phyloP scores from a whole-genome alignment of 1,140 invertebrate species.

The Mizuhopecten yessoensis region DNA sequence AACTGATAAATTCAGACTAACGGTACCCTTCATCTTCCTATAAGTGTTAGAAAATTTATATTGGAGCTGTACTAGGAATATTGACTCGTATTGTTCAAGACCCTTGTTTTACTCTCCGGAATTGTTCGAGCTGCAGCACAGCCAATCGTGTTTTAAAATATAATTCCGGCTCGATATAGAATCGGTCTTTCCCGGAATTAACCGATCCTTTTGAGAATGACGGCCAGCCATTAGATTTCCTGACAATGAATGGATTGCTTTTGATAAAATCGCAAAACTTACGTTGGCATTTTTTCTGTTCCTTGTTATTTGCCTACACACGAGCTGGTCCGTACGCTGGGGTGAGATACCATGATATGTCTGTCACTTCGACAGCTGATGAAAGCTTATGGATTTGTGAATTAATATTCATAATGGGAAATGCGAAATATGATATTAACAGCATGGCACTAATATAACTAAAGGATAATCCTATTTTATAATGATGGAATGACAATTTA shows the following conservation, averaged over 20 bases:
- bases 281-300: neutral
- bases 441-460: neutral
- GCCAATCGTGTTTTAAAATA: no score
- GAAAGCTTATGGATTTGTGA: neutral
- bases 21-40: neutral
- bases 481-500: neutral
- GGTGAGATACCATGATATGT: neutral
- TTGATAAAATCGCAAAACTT: neutral
- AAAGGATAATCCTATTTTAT: neutral
- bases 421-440: neutral
- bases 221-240: neutral
- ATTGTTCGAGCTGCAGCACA: no score
- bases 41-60: neutral
- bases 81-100: no score
- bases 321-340: neutral
- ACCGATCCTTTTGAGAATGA: no score
- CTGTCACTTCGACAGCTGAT: neutral
- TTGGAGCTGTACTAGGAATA: neutral
- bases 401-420: conserved; percentile 1
- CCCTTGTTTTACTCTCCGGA: no score
- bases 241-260: neutral
- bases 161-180: no score
- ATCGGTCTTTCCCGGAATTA: no score
- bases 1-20: neutral
- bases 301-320: neutral